Conservation (phyloP, 2,113 vertebrate species). For the Meriones unguiculatus region DNA sequence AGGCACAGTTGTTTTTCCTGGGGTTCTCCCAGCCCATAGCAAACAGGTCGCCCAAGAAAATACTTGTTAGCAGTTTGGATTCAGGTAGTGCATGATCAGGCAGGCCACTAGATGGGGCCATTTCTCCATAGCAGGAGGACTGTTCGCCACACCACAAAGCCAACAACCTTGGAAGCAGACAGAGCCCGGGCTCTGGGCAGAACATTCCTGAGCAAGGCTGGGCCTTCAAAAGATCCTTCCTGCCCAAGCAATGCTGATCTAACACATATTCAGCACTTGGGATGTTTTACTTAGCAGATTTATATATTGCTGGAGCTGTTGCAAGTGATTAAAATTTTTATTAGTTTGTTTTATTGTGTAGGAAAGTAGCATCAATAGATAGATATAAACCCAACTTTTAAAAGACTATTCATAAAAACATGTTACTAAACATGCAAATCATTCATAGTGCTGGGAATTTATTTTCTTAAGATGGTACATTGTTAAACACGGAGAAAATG, state of each 20-base stretch:
- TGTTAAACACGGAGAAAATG: not conserved
- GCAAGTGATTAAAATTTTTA: not conserved
- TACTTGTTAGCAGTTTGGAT: not conserved
- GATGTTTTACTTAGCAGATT: not conserved
- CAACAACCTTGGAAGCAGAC: fast-evolving
- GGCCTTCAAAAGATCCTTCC: fast-evolving
- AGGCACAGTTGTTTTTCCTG: not conserved
- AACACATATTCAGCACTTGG: fast-evolving
- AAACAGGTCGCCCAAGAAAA: not conserved
- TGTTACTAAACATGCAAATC: not conserved
- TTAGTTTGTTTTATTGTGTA: not conserved
- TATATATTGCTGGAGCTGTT: not conserved
- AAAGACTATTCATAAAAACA: not conserved
- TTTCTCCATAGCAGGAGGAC: constrained; percentile 28
- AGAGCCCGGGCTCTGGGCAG: not conserved
- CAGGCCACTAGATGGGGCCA: constrained; percentile 62
- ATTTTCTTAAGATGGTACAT: not conserved
- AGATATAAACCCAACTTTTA: not conserved
- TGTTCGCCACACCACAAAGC: fast-evolving
- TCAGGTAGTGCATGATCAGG: not conserved
- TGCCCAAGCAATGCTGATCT: fast-evolving
- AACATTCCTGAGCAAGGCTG: fast-evolving
- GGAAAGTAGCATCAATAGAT: not conserved
- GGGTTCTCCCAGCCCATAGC: not conserved
- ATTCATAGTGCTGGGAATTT: not conserved